Conservation (phyloP, 1,140 invertebrate species). For the Metaphire vulgaris region DNA sequence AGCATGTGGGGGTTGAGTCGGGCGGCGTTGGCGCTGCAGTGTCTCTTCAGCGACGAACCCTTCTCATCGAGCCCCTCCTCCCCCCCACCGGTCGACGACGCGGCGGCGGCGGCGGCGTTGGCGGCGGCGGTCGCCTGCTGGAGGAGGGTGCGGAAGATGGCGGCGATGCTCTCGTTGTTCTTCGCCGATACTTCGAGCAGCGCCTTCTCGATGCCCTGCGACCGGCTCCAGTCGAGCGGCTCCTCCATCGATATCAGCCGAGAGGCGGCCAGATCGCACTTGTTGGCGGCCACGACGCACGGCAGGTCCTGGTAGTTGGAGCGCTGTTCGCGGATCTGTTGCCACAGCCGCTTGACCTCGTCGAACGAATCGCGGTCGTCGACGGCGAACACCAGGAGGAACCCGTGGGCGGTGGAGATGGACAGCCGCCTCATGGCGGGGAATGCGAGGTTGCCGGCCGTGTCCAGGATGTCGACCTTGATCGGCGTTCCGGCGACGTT, state of each 20-base stretch:
- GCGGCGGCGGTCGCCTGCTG: conserved; percentile 3
- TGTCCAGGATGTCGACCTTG: conserved; percentile 59
- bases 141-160: not conserved
- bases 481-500: conserved; percentile 17
- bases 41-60: conserved; percentile 1
- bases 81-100: not conserved
- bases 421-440: conserved; percentile 98
- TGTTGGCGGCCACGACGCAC: conserved; percentile 16
- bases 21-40: conserved; percentile 12
- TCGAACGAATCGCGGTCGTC: conserved; percentile 39
- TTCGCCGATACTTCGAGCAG: conserved; percentile 13
- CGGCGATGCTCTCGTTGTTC: conserved; percentile 1
- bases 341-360: conserved; percentile 13
- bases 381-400: conserved; percentile 55
- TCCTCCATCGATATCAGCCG: conserved; percentile 21
- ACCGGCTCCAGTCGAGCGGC: conserved; percentile 12
- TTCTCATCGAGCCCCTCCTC: not conserved
- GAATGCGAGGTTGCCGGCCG: conserved; percentile 93
- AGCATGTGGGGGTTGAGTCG: conserved; percentile 17
- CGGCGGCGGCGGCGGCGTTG: not conserved
- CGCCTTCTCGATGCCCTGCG: not conserved
- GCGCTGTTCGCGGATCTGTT: conserved; percentile 13
- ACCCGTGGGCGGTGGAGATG: conserved; percentile 78
- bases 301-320: conserved; percentile 9
- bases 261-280: conserved; percentile 9